Evolutionary conservation across 2,113 vertebrate genomes (phyloP), one percentile per base, ranked within the genome.

Genomic region (Deroptyus accipitrinus): DNA sequence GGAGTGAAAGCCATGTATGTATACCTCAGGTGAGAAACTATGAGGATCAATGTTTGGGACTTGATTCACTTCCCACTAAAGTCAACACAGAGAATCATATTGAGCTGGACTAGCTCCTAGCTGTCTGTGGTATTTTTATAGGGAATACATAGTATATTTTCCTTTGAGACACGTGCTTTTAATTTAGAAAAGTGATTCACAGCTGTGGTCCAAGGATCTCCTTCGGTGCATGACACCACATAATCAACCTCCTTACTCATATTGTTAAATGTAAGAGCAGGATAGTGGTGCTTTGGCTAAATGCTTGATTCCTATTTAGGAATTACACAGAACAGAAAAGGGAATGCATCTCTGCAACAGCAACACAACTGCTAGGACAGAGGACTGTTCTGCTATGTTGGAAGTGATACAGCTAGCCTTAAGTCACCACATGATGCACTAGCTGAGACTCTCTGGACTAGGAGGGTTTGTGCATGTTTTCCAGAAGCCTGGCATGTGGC

Each of bases 101-200:
- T 76, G 69, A 88, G 59, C 44, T 77, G 44, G 44, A 68, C 25
- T 37, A 86, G 57, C 52, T 89, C 33, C 44, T 62, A 57, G 22
- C 57, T 88, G 88, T 2, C 48, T 78, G 78, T 66, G 62, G 41
- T 92, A 85, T 89, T 93, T 94, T 93, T 90, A 78, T 16, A 78
- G 39, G 42, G 64, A 73, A 73, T 27, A 84, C 1, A 3, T 30
- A 64, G 35, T 41, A 20, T 33, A 75, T 83, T 93, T 96, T 82
- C 79, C 88, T 93, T 84, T 66, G 72, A 77, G 90, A 81, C 83
- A 86, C 1, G 7, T 93, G 86, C 27, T 92, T 90, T 81, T 78
- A 48, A 91, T 82, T 94, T 91, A 89, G 91, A 84, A 94, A 91
- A 89, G 48, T 90, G 90, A 95, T 84, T 96, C 80, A 82, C 77